phyloP scores from a whole-genome alignment of 2,888 invertebrate genomes.

The Neoascia interrupta region DNA sequence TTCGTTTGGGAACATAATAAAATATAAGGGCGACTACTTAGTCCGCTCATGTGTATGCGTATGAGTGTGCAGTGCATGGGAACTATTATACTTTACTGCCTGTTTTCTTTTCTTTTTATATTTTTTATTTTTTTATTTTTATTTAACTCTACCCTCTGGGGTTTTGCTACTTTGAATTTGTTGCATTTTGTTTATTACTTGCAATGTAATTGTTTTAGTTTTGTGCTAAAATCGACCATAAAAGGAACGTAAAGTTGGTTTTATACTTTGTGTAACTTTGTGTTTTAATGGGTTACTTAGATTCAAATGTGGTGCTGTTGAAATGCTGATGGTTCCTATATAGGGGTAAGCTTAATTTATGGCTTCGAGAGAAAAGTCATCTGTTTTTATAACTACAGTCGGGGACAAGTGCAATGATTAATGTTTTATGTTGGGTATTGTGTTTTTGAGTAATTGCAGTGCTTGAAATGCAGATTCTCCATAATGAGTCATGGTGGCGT shows the following conservation, averaged over 20 bases:
- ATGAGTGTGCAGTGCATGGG: slow-evolving; percentile 30
- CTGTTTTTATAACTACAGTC: no score
- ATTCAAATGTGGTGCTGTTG: slow-evolving; percentile 10
- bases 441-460: no score
- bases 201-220: slow-evolving; percentile 64
- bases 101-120: slow-evolving; percentile 37
- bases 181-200: slow-evolving; percentile 69
- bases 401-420: no score
- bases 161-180: slow-evolving; percentile 67
- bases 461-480: no score
- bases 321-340: no score
- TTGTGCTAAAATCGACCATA: slow-evolving; percentile 58
- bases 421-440: no score
- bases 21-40: slow-evolving; percentile 62
- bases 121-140: slow-evolving; percentile 23
- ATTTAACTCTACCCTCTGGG: slow-evolving; percentile 15
- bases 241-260: slow-evolving; percentile 48
- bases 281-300: slow-evolving; percentile 37
- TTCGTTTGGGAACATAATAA: slow-evolving; percentile 69
- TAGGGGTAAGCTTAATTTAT: slow-evolving; percentile 20
- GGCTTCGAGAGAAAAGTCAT: background rate
- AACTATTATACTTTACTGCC: slow-evolving; percentile 25
- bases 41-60: slow-evolving; percentile 14
- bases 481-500: no score
- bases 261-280: slow-evolving; percentile 48